A percentile compares a stretch with the other conserved stretches of the same genome.
Evolutionary conservation across 2,888 invertebrate species (phyloP).

Genomic region (Amiota mariae): DNA sequence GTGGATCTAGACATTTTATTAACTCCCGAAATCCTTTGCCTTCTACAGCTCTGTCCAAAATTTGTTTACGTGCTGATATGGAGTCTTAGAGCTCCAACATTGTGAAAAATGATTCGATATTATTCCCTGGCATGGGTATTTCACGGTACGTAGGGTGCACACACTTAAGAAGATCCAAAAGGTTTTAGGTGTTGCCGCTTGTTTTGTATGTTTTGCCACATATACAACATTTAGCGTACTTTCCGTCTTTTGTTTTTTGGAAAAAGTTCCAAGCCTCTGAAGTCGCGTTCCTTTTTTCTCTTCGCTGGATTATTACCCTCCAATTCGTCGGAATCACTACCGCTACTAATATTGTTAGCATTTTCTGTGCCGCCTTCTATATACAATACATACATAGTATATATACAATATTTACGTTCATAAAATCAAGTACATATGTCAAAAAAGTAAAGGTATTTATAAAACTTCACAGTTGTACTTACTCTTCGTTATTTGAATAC

Average conservation of each 20-base stretch:
- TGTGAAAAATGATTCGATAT: background rate
- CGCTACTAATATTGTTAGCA: background rate
- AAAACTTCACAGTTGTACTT: too few relatives aligned
- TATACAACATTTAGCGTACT: slow-evolving; percentile 9
- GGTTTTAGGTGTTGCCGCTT: slow-evolving; percentile 36
- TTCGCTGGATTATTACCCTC: slow-evolving; percentile 10
- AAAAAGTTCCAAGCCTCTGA: slow-evolving; percentile 37
- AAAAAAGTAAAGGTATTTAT: too few relatives aligned
- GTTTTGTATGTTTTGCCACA: slow-evolving; percentile 31
- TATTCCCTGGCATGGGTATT: background rate
- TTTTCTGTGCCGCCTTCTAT: background rate
- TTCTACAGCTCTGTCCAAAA: slow-evolving; percentile 38
- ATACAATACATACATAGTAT: background rate
- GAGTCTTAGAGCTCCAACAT: background rate
- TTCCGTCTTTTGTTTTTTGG: slow-evolving; percentile 21
- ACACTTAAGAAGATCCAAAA: slow-evolving; percentile 30
- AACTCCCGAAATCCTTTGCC: slow-evolving; percentile 36
- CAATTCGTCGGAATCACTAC: background rate
- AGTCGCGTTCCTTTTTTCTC: background rate
- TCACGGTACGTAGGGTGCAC: slow-evolving; percentile 12
- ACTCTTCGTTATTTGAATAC: too few relatives aligned
- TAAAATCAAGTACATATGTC: too few relatives aligned
- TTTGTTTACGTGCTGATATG: background rate
- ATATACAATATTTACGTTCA: too few relatives aligned
- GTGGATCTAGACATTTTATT: slow-evolving; percentile 34